Conservation (phyloP, 1,140 invertebrate species). For the Aphelenchoides fujianensis region DNA sequence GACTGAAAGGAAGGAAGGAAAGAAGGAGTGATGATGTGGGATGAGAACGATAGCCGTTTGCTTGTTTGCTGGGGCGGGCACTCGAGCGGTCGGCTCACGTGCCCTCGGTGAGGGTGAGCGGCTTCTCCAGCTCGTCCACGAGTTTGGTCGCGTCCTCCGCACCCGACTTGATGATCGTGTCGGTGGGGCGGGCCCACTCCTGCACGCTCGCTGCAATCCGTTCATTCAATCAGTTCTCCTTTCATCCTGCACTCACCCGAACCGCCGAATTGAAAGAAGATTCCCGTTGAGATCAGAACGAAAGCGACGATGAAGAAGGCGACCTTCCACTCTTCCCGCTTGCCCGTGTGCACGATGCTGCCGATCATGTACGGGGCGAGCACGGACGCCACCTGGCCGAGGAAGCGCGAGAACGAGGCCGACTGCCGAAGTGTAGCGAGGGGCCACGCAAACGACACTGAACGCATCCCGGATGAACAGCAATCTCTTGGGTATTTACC, state of each 20-base stretch:
- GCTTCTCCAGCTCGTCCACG: background rate
- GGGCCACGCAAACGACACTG: constrained; percentile 60
- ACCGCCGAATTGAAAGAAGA: constrained; percentile 47
- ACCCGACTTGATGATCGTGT: background rate
- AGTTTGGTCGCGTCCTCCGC: no score
- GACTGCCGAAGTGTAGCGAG: constrained; percentile 56
- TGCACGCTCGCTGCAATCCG: constrained; percentile 18
- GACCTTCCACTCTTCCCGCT: constrained; percentile 45
- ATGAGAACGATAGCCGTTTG: no score
- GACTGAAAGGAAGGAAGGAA: no score
- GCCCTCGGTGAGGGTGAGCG: background rate
- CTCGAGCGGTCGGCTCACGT: no score
- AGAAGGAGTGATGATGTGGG: no score
- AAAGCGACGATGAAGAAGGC: constrained; percentile 47
- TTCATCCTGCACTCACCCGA: no score
- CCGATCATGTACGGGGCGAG: constrained; percentile 55
- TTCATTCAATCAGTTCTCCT: no score
- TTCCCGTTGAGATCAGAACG: constrained; percentile 46
- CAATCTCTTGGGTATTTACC: no score
- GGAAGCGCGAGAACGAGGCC: constrained; percentile 57
- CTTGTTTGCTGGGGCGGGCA: no score
- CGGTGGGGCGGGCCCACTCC: background rate
- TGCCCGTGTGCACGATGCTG: constrained; percentile 39
- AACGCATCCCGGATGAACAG: no score
- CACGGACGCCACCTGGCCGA: constrained; percentile 59